Conservation (phyloP, 2,797 vertebrate genomes). For the Pteropus rufus region DNA sequence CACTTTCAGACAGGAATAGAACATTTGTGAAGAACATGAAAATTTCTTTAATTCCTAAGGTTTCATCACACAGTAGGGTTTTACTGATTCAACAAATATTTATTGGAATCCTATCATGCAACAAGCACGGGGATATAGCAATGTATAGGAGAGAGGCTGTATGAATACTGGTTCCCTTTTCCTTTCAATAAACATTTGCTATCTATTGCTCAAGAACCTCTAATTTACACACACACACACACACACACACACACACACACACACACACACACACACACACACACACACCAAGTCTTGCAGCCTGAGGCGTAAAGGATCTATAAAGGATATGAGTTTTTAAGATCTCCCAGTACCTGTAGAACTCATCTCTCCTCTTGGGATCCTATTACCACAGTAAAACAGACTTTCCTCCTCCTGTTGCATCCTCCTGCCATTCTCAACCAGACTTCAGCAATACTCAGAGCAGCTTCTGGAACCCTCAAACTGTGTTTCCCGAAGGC, state of each 20-base stretch:
- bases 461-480: not conserved
- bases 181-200: not conserved
- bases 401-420: not conserved
- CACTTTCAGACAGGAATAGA: not conserved
- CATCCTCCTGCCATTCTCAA: not conserved
- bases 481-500: not conserved
- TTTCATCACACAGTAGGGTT: not conserved
- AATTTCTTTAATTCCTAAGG: not conserved
- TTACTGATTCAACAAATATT: not conserved
- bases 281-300: not conserved
- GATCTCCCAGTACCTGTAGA: not conserved
- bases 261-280: not conserved
- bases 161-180: slow-evolving; percentile 4
- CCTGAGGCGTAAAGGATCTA: not conserved
- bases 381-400: not conserved
- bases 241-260: not conserved
- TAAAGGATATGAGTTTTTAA: not conserved
- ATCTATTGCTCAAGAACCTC: slow-evolving; percentile 1
- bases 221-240: not conserved
- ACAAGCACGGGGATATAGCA: not conserved
- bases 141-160: not conserved
- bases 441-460: not conserved
- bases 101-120: not conserved
- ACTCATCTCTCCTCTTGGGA: not conserved
- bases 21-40: not conserved